Base-by-base conservation (phyloP, 2,797 vertebrate genomes). In the Sciurus carolinensis region DNA sequence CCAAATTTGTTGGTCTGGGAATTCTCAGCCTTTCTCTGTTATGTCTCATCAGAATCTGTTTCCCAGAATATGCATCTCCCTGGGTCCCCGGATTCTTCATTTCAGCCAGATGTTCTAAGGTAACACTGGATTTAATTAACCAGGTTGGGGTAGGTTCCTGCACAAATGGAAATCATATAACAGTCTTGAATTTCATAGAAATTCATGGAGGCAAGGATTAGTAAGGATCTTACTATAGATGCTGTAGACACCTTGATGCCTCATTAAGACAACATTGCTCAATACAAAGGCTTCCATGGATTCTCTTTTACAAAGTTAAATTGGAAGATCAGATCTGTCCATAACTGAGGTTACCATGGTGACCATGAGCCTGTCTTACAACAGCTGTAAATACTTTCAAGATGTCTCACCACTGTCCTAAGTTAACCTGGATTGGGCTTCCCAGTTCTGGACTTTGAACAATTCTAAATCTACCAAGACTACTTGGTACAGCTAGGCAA, bases 381-480 rank as follows among this genome's bases (percentile, higher is more conserved):
- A 73, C 13, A 71, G 83, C 33, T 79, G 12, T 81, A 47, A 90
- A 75, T 52, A 69, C 26, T 93, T 33, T 86, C 82, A n/a, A 39
- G 57, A 64, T 69, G 13, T 2, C 42, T 82, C 20, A 64, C 47
- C 86, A 36, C 54, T 86, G 50, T 91, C 52, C 39, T 77, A 67
- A 67, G 39, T 77, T 76, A 76, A 87, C 54, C 39, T 94, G 47
- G 44, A 86, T 14, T 50, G 12, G 26, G 1, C 22, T 67, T 67
- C 17, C 54, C 24, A 86, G 6, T 62, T 82, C 39, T 75, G 92
- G 36, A 59, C 28, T 47, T 75, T 20, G 28, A 81, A 87, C 8
- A 94, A 67, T 89, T 86, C n/a, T 72, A 94, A 93, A 75, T 64
- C 54, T 83, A 81, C 66, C 83, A 81, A 44, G 36, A 71, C 17